phyloP scores from a whole-genome alignment of 2,797 vertebrate species.

The Leucoraja ocellata region DNA sequence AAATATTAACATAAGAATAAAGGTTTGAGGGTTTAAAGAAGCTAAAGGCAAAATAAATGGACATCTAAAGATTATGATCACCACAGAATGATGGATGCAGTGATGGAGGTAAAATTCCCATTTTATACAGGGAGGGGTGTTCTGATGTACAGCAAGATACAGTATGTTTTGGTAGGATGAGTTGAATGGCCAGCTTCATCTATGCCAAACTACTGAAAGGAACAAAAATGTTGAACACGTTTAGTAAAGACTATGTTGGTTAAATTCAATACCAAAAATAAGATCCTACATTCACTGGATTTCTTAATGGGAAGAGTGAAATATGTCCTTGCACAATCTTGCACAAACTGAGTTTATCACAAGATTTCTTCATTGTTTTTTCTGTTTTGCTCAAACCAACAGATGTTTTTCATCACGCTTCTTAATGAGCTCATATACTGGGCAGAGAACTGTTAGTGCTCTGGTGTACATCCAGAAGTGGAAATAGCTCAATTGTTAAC shows the following conservation, averaged over 20 bases:
- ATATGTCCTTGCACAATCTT: slow-evolving; percentile 47
- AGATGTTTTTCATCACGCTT: slow-evolving; percentile 62
- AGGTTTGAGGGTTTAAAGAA: neutral
- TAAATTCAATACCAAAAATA: neutral
- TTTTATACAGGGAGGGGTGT: neutral
- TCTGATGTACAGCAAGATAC: neutral
- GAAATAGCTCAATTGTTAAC: slow-evolving; percentile 58
- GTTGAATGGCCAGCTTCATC: neutral
- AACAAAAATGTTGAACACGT: neutral
- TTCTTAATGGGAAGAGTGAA: slow-evolving; percentile 49
- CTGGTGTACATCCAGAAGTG: slow-evolving; percentile 60
- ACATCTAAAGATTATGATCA: neutral
- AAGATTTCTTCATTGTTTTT: slow-evolving; percentile 57
- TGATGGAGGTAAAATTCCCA: neutral
- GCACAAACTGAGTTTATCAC: slow-evolving; percentile 48
- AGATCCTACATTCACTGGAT: neutral
- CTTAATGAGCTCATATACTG: slow-evolving; percentile 55
- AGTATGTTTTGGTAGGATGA: neutral
- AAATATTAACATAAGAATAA: neutral
- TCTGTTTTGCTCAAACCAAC: slow-evolving; percentile 52
- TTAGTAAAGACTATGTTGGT: neutral
- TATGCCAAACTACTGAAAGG: neutral
- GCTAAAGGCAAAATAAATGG: neutral
- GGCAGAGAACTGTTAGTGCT: slow-evolving; percentile 53
- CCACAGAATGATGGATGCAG: neutral